Evolutionary conservation across 2,113 vertebrate genomes (phyloP).

Genomic region (Terrapene triunguis): DNA sequence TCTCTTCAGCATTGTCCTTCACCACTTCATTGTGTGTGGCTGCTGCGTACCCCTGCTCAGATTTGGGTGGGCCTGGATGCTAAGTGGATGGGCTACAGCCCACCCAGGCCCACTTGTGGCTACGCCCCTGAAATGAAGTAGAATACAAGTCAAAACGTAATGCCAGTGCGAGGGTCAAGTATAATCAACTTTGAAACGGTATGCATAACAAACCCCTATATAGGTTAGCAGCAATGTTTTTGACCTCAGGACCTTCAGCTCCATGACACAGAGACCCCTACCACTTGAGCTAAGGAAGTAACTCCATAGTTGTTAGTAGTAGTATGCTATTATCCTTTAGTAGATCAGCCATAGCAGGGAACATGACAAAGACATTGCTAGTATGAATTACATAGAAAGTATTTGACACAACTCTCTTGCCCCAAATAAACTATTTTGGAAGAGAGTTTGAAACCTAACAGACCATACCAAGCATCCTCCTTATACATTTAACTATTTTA

Average conservation of each 20-base stretch:
- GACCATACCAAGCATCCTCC: not conserved
- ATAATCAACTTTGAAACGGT: not conserved
- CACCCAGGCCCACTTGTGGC: too few species aligned
- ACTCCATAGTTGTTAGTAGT: accelerated
- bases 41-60: too few species aligned
- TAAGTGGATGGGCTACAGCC: too few species aligned
- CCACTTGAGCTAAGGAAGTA: not conserved
- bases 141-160: not conserved
- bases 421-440: not conserved
- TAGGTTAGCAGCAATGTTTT: accelerated
- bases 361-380: not conserved
- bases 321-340: not conserved
- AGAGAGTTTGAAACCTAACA: not conserved
- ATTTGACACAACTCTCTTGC: not conserved
- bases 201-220: not conserved
- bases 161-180: not conserved
- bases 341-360: not conserved
- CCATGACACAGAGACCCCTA: accelerated
- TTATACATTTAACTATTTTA: not conserved
- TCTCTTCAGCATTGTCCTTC: too few species aligned
- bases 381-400: not conserved
- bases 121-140: not conserved
- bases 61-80: too few species aligned
- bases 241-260: accelerated
- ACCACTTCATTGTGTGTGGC: too few species aligned